Conservation (phyloP, 92 coral and sea anemone species). For the Epizoanthus stellaris region DNA sequence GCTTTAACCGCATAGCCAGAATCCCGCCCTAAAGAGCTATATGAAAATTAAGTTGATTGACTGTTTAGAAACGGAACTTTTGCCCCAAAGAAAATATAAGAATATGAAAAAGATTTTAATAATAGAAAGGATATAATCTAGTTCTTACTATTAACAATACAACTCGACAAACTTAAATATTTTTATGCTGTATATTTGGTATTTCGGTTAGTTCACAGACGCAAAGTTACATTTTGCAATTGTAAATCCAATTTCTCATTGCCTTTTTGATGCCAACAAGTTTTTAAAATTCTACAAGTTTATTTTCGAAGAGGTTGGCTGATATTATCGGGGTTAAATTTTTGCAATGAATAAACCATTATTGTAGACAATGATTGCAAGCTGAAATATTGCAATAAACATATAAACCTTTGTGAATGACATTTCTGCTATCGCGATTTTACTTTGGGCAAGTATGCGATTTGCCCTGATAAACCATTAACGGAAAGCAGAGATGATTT, state of each 20-base stretch:
- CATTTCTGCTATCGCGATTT: too few relatives aligned
- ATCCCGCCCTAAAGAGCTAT: neutral
- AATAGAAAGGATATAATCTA: slow-evolving; percentile 11
- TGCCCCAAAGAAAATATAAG: neutral
- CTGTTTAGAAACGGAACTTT: slow-evolving; percentile 5
- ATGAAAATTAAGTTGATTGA: slow-evolving; percentile 1
- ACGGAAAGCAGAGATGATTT: neutral
- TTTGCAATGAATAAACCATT: slow-evolving; percentile 3
- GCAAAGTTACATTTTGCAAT: too few relatives aligned
- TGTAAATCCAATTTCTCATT: neutral
- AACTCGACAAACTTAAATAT: neutral
- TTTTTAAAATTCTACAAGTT: slow-evolving; percentile 8
- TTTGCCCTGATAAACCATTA: neutral
- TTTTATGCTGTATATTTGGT: neutral
- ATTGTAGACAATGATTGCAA: neutral
- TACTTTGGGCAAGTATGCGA: neutral
- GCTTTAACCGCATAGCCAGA: neutral
- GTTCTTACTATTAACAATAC: neutral
- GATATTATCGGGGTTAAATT: neutral
- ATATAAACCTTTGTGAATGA: neutral
- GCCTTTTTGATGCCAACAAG: neutral
- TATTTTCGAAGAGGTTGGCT: slow-evolving; percentile 29
- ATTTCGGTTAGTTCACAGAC: neutral
- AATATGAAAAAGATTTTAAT: neutral
- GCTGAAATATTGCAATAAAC: too few relatives aligned